A percentile compares a stretch with the other conserved stretches of the same genome.
Conservation (phyloP, 2,113 vertebrate genomes). For the Ailurus styani region DNA sequence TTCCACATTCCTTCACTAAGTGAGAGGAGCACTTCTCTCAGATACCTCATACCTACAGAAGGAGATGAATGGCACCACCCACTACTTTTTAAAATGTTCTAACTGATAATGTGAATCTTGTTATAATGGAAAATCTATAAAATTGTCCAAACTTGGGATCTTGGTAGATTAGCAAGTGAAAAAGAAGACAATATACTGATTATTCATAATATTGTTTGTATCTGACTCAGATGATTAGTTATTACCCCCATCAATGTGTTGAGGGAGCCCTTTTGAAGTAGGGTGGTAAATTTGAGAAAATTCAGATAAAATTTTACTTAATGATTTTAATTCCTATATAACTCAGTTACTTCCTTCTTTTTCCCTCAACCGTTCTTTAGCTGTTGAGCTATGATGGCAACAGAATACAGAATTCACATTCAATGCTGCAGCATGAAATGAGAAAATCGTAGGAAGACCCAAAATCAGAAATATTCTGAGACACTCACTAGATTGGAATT, state of each 20-base stretch:
- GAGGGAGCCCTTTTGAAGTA: background rate
- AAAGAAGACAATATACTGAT: background rate
- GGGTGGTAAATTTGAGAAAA: background rate
- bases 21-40: background rate
- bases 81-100: background rate
- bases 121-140: background rate
- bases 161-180: background rate
- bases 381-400: background rate
- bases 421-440: background rate
- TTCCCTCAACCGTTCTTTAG: background rate
- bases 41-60: background rate
- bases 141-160: background rate
- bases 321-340: background rate
- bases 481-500: slow-evolving; percentile 46
- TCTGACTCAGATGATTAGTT: background rate
- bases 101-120: background rate
- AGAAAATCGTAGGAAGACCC: background rate
- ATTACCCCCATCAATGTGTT: background rate
- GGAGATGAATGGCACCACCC: background rate
- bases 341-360: background rate
- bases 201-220: slow-evolving; percentile 12
- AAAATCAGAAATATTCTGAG: slow-evolving; percentile 11
- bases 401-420: slow-evolving; percentile 16
- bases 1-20: background rate
- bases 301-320: background rate